phyloP scores from a whole-genome alignment of 2,797 vertebrate genomes.

The Bufotes viridis region DNA sequence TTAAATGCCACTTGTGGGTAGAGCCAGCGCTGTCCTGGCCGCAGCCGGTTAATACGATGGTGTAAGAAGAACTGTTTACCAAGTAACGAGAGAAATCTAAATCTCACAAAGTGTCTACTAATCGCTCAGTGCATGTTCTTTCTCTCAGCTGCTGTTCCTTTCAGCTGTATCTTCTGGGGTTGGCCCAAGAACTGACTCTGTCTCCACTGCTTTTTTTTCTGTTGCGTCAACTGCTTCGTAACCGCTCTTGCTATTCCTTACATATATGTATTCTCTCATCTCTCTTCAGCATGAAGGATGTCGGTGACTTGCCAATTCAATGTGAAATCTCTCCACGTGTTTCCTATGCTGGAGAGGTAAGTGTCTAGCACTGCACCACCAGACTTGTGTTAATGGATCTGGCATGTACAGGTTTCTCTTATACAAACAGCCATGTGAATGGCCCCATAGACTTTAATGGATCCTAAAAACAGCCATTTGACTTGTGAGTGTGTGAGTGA shows the following conservation, averaged over 20 bases:
- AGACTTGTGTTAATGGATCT: background rate
- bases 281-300: conserved; percentile 88
- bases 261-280: background rate
- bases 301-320: conserved; percentile 90
- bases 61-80: background rate
- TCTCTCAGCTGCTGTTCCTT: background rate
- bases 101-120: background rate
- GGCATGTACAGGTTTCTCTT: background rate
- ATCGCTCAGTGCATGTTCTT: conserved; percentile 7
- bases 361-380: conserved; percentile 35
- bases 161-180: background rate
- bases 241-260: background rate
- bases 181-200: background rate
- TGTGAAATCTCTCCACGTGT: conserved; percentile 96
- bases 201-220: background rate
- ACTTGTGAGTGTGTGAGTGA: too few species aligned
- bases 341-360: conserved; percentile 96
- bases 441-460: too few species aligned
- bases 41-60: background rate
- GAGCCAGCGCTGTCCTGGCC: background rate
- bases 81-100: too few species aligned
- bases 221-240: background rate
- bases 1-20: background rate
- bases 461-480: too few species aligned
- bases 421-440: too few species aligned